Evolutionary conservation across 2,113 vertebrate species (phyloP), one percentile per base, ranked within the genome.

Genomic region (Riparia riparia): DNA sequence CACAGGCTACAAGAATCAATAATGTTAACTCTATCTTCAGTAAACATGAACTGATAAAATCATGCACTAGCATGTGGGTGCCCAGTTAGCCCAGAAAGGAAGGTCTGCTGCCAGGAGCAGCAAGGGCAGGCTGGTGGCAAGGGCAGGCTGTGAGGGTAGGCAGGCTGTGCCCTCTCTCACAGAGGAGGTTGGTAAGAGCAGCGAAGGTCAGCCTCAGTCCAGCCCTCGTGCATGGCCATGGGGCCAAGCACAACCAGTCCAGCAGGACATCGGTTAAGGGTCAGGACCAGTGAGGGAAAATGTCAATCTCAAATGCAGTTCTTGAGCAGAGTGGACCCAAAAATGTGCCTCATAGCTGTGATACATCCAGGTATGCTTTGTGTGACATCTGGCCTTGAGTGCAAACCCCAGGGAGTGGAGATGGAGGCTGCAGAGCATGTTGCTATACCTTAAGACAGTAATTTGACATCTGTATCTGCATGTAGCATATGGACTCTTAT

Each of bases 321-420:
- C 14, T 32, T 45, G 21, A 68, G 28, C 6, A 11, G 29, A 61
- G 24, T 28, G n/a, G 6, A 20, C 44, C 15, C 9, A 9, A 26
- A 50, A 63, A 34, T 14, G 12, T 19, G 44, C 41, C 17, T 80
- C 41, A 29, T 2, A 31, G 2, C 6, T 50, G 29, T 32, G 42
- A 21, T 2, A 2, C 10, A 53, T 39, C 16, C 8, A 10, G 0
- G 0, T 39, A 13, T 24, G 5, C 31, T 32, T 32, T 10, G 3
- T 29, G 17, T 41, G 57, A 72, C 37, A 65, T 63, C 29, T 77
- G 19, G 21, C 34, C 44, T 56, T 32, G 10, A 51, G 22, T 1
- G 6, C 6, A 68, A 68, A 58, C 4, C 4, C n/a, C 3, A 14
- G 6, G 8, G 31, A 50, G 20, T 4, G 2, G 2, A 6, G 7